Evolutionary conservation across 2,888 invertebrate genomes (phyloP).

Genomic region (Buathra laborator): DNA sequence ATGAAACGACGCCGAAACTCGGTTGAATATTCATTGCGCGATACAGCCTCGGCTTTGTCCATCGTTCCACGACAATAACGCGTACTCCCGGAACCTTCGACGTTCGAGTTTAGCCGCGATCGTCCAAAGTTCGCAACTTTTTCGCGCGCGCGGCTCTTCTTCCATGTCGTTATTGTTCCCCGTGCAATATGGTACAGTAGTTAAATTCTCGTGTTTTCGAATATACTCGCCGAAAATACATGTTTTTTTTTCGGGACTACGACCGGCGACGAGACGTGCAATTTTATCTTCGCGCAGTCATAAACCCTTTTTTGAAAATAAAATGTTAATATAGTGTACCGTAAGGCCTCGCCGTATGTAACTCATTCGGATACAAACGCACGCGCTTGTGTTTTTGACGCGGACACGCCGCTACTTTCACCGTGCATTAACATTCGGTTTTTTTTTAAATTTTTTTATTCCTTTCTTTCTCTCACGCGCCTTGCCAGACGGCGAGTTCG

Average conservation of each 20-base stretch:
- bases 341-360: slow-evolving; percentile 25
- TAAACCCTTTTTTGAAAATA: slow-evolving; percentile 14
- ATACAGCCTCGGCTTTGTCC: slow-evolving; percentile 27
- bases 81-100: slow-evolving; percentile 35
- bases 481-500: slow-evolving; percentile 9
- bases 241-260: too few species aligned
- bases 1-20: slow-evolving; percentile 16
- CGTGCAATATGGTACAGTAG: too few species aligned
- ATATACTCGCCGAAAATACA: too few species aligned
- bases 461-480: slow-evolving; percentile 39
- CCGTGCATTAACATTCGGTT: slow-evolving; percentile 60
- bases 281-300: background rate
- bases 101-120: slow-evolving; percentile 27
- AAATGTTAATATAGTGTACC: slow-evolving; percentile 53
- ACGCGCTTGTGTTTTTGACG: slow-evolving; percentile 52
- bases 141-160: background rate
- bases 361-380: slow-evolving; percentile 17
- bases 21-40: slow-evolving; percentile 48
- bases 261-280: background rate
- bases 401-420: slow-evolving; percentile 59
- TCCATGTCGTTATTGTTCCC: background rate
- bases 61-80: slow-evolving; percentile 30
- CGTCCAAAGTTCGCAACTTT: background rate
- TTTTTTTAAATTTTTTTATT: slow-evolving; percentile 19
- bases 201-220: too few species aligned